A percentile compares a stretch with the other conserved stretches of the same genome.
Conservation (phyloP, 1,140 invertebrate species). For the Cardiocondyla obscurior region DNA sequence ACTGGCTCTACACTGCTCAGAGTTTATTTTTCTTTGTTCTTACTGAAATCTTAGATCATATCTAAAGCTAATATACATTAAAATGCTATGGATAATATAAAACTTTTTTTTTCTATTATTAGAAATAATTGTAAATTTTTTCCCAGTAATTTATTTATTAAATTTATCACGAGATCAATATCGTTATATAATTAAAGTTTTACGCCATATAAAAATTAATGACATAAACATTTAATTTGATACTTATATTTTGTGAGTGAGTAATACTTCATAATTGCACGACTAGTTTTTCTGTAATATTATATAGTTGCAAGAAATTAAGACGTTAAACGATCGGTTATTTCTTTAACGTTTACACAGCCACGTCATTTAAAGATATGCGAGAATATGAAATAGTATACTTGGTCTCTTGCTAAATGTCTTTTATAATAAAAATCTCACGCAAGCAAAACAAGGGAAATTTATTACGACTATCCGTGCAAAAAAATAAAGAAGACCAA, state of each 20-base stretch:
- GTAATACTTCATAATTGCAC: constrained; percentile 5
- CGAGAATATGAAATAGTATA: neutral
- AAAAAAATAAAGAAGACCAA: neutral
- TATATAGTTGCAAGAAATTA: neutral
- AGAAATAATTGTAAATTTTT: neutral
- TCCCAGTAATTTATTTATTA: neutral
- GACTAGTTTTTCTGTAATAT: neutral
- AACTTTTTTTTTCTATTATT: neutral
- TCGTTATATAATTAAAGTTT: neutral
- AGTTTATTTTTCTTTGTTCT: no score
- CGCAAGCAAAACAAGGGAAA: neutral
- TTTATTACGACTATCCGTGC: neutral
- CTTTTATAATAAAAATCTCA: neutral
- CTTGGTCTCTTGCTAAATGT: neutral
- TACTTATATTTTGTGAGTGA: neutral
- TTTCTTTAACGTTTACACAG: neutral
- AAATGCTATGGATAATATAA: neutral
- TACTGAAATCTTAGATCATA: no score
- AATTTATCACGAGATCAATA: neutral
- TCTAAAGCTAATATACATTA: neutral
- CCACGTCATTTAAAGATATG: neutral
- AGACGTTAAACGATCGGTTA: neutral
- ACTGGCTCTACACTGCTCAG: no score
- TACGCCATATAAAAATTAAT: constrained; percentile 6
- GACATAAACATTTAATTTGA: neutral